These are phyloP conservation scores for Tachysurus fulvidraco DNA, from an alignment of 2,113 vertebrate genomes.

Conservation along the genomic window DNA sequence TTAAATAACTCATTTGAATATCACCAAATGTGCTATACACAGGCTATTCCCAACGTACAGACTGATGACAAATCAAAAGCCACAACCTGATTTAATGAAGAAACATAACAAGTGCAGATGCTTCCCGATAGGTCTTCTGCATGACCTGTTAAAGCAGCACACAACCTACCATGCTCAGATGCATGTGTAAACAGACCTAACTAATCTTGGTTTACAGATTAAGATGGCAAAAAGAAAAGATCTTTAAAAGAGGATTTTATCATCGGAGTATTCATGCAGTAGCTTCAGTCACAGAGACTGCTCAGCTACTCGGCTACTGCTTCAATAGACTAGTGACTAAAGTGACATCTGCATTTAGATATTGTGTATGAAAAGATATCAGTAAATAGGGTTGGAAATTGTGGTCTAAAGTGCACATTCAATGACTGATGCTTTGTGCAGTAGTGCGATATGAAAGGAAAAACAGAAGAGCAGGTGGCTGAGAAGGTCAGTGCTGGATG, in stretches of 20 bases:
- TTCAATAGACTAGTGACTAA: neutral
- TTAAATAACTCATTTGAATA: neutral
- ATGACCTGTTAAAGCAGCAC: neutral
- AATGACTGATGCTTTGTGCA: neutral
- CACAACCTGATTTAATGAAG: neutral
- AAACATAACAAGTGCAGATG: neutral
- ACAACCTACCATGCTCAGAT: neutral
- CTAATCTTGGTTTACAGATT: neutral
- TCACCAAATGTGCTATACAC: neutral
- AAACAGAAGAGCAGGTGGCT: neutral
- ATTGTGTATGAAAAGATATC: neutral
- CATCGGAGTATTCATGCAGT: neutral
- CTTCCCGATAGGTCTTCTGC: neutral
- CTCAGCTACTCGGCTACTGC: neutral
- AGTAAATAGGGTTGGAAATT: neutral
- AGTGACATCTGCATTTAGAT: slow-evolving; percentile 6
- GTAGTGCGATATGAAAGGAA: neutral
- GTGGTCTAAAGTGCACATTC: neutral
- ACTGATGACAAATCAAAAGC: neutral
- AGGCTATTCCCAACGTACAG: neutral
- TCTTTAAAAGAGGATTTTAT: neutral
- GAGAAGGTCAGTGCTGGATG: neutral
- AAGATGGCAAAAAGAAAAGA: neutral
- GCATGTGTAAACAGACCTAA: neutral
- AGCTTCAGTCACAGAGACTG: neutral